Evolutionary conservation across 2,888 invertebrate genomes (phyloP), one percentile per base, ranked within the genome.

Genomic region (Eueremaeus valkanovi): DNA sequence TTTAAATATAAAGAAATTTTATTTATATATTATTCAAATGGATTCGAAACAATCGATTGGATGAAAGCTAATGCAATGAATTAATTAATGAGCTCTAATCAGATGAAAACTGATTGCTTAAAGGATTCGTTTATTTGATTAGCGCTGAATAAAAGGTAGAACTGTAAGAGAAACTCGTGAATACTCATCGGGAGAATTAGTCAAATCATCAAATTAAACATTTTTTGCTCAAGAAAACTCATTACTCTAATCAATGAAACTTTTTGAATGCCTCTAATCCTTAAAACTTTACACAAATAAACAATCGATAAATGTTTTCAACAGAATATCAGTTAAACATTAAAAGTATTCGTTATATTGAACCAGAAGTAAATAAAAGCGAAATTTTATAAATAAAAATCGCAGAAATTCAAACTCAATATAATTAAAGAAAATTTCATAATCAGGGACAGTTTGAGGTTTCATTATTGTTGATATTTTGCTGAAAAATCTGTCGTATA

Each of bases 241-340:
- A 58, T 58, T 58, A 58, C 1, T 58, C 21, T 58, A 58, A 58
- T 58, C 58, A 58, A 58, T 58, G 24, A 58, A 58, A 55, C 55
- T 21, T 9, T 49, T 27, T 21, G 13, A 29, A 58, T 16, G 3
- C 1, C 29, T 51, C 21, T 21, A 51, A 18, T 51, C 21, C n/a
- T 21, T 21, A 51, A 51, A 51, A 21, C 21, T 51, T 51, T 45
- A 45, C 3, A 21, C 51, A n/a, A 51, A 51, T n/a, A 45, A 45
- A 13, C 16, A 45, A 45, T 45, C 45, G 18, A 45, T 45, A 13
- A 18, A 45, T 45, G 18, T 3, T 16, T 16, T 45, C 45, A 45
- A 13, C 16, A 16, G 16, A 2, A 16, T 45, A 45, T 45, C 45
- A 45, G 45, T 18, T 45, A 13, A 16, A 16, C 13, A 45, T 45